phyloP scores from a whole-genome alignment of 2,113 vertebrate genomes.

The Rhinolophus ferrumequinum region DNA sequence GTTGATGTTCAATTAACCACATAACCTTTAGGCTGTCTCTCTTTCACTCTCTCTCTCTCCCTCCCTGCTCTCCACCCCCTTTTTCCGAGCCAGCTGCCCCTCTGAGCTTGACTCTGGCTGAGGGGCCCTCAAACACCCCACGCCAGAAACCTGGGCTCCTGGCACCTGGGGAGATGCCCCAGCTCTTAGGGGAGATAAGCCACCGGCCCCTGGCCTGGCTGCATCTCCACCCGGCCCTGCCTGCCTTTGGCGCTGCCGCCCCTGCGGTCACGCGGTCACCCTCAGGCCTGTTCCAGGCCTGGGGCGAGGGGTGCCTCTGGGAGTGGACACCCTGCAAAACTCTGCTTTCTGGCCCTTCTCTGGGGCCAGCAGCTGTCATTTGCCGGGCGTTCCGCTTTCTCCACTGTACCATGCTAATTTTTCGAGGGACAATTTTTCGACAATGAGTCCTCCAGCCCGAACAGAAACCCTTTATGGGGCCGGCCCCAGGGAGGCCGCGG shows the following conservation, averaged over 20 bases:
- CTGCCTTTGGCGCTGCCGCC: neutral
- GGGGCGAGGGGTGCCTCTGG: slow-evolving; percentile 88
- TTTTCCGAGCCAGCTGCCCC: slow-evolving; percentile 28
- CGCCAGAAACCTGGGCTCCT: neutral
- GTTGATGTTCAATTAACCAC: slow-evolving; percentile 78
- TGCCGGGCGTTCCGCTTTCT: slow-evolving; percentile 92
- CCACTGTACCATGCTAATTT: slow-evolving; percentile 95
- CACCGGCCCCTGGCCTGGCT: neutral
- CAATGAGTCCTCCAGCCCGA: slow-evolving; percentile 95
- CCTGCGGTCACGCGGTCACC: neutral
- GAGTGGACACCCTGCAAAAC: slow-evolving; percentile 89
- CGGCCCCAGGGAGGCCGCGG: slow-evolving; percentile 92
- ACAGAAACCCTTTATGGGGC: slow-evolving; percentile 97
- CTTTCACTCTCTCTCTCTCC: neutral
- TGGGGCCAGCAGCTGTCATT: slow-evolving; percentile 93
- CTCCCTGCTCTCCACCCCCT: neutral
- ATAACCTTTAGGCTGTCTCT: slow-evolving; percentile 71
- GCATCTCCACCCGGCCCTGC: neutral
- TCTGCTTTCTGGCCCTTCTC: slow-evolving; percentile 89
- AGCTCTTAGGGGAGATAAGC: neutral
- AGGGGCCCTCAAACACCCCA: neutral
- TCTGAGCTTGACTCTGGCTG: neutral
- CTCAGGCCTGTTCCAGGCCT: slow-evolving; percentile 62
- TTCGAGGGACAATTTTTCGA: slow-evolving; percentile 95
- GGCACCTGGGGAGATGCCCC: too few relatives aligned